Conservation (phyloP, 2,888 invertebrate genomes). For the Incurvaria masculella region DNA sequence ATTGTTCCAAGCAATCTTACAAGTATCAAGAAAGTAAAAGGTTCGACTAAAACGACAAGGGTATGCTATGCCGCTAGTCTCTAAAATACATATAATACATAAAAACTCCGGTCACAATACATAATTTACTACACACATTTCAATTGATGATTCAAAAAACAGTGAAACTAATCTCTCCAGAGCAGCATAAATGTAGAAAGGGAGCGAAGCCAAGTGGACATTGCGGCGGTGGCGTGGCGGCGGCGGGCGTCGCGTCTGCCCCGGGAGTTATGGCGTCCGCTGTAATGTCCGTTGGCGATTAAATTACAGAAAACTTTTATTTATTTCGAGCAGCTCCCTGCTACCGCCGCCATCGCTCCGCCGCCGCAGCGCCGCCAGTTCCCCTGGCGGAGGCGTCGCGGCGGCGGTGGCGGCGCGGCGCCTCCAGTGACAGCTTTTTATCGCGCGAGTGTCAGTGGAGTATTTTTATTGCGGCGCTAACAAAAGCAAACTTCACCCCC, state of each 20-base stretch:
- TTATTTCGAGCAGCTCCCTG: conserved; percentile 22
- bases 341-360: conserved; percentile 19
- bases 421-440: conserved; percentile 39
- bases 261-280: not conserved
- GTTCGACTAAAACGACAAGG: too few relatives aligned
- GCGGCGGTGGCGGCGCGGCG: conserved; percentile 18
- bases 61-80: too few relatives aligned
- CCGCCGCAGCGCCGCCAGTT: too few relatives aligned
- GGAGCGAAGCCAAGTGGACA: not conserved
- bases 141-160: too few relatives aligned
- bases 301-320: conserved; percentile 37
- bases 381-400: not conserved
- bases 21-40: too few relatives aligned
- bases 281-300: conserved; percentile 20
- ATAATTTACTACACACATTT: too few relatives aligned
- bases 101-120: too few relatives aligned
- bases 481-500: conserved; percentile 45
- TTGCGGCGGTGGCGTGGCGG: not conserved
- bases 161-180: not conserved
- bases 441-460: conserved; percentile 38
- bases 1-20: too few relatives aligned
- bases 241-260: not conserved
- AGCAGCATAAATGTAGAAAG: not conserved
- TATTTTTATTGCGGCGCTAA: conserved; percentile 39
- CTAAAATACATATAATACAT: too few relatives aligned